phyloP scores from a whole-genome alignment of 2,113 vertebrate species.

The Myotis davidii region DNA sequence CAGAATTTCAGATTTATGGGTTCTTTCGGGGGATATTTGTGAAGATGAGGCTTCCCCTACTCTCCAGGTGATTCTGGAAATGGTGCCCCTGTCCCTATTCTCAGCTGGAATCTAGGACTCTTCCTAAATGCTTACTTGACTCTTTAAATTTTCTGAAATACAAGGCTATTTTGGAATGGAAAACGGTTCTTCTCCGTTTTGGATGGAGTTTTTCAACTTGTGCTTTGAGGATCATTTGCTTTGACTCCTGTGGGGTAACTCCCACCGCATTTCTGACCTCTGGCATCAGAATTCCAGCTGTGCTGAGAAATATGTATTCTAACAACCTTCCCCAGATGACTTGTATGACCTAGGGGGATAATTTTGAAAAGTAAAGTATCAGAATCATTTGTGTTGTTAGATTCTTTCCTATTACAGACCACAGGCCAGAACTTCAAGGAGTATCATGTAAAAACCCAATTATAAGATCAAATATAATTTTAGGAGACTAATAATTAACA shows the following conservation, averaged over 20 bases:
- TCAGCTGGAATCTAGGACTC: background rate
- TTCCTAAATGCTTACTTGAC: slow-evolving; percentile 20
- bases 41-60: background rate
- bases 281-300: background rate
- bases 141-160: slow-evolving; percentile 34
- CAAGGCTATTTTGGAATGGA: background rate
- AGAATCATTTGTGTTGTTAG: slow-evolving; percentile 38
- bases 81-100: background rate
- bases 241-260: background rate
- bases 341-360: slow-evolving; percentile 39
- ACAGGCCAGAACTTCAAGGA: slow-evolving; percentile 47
- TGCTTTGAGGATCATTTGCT: background rate
- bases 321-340: slow-evolving; percentile 6
- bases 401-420: slow-evolving; percentile 54
- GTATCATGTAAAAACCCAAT: slow-evolving; percentile 64
- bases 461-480: slow-evolving; percentile 66
- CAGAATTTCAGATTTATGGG: slow-evolving; percentile 20
- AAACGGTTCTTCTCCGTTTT: background rate
- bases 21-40: background rate
- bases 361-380: slow-evolving; percentile 51
- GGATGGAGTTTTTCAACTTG: background rate
- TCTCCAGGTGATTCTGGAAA: slow-evolving; percentile 30
- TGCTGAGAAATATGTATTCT: slow-evolving; percentile 18
- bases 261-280: background rate
- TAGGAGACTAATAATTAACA: slow-evolving; percentile 67